Evolutionary conservation across 2,888 invertebrate genomes (phyloP), one percentile per base, ranked within the genome.

Genomic region (Drosophila mimica): DNA sequence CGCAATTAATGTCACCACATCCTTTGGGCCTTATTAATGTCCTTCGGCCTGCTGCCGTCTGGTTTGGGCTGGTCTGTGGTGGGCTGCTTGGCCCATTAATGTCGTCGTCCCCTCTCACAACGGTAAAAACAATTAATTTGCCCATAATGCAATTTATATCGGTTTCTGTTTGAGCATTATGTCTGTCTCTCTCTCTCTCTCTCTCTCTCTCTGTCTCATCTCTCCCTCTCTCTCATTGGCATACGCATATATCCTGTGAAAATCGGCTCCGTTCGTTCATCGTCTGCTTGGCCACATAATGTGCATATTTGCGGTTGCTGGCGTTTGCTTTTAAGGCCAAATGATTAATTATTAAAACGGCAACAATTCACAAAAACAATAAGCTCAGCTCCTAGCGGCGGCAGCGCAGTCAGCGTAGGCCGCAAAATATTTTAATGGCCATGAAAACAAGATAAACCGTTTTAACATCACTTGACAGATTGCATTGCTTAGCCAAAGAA

Each of bases 91-190:
- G 72, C 61, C 84, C 88, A 86, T 90, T 90, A 90, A 90, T 83
- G 89, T 74, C 62, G 36, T 25, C 25, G 46, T 46, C 46, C 57
- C 64, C 49, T 54, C 63, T 52, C 63, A 34, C 51, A 31, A 83
- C 89, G 91, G 85, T 89, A 76, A 88, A 90, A 87, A 87, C 86
- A 87, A 87, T 87, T 87, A 87, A 87, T 87, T 87, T 87, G 76
- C 77, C 91, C 89, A 90, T 87, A 87, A 87, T 87, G 89, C 91
- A 90, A 90, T 87, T 90, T 87, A 87, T 87, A 87, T 90, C 85
- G 86, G 88, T 90, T 89, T 79, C 72, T 36, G 71, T 46, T 57
- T 43, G n/a, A 46, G 46, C 13, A 13, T 38, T n/a, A 17, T 11
- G 5, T 38, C 11, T 13, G 13, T 4, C 54, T 13, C 28, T 38